A percentile compares a stretch with the other conserved stretches of the same genome.
These are phyloP conservation scores for Columba guinea DNA, from an alignment of 2,797 vertebrate genomes.

Conservation along the genomic window DNA sequence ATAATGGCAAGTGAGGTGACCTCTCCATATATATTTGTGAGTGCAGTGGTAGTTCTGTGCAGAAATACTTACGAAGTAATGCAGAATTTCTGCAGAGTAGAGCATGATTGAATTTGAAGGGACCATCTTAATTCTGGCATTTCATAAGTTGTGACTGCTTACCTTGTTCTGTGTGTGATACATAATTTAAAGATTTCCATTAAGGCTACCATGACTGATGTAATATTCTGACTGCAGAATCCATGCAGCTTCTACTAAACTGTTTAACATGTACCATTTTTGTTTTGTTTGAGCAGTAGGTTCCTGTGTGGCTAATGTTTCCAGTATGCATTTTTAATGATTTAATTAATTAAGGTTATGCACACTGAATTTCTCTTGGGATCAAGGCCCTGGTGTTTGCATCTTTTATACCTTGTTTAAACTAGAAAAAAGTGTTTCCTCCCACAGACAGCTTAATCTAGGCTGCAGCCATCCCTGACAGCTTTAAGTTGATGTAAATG, in stretches of 20 bases:
- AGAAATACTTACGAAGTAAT: not conserved
- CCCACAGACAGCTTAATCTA: not conserved
- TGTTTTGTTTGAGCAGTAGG: not conserved
- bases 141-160: conserved; percentile 23
- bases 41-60: not conserved
- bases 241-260: not conserved
- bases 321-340: conserved; percentile 7
- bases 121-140: not conserved
- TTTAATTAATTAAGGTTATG: conserved; percentile 3
- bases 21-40: not conserved
- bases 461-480: not conserved
- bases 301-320: not conserved
- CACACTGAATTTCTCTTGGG: not conserved
- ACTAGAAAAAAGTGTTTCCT: not conserved
- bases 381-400: not conserved
- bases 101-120: not conserved
- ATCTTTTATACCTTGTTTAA: not conserved
- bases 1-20: not conserved
- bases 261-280: not conserved
- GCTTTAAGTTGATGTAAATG: not conserved
- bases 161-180: not conserved
- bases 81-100: not conserved
- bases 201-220: not conserved
- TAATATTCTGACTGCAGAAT: not conserved
- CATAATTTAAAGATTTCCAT: conserved; percentile 48